Conservation (phyloP, 2,888 invertebrate genomes). For the Mystacides longicornis region DNA sequence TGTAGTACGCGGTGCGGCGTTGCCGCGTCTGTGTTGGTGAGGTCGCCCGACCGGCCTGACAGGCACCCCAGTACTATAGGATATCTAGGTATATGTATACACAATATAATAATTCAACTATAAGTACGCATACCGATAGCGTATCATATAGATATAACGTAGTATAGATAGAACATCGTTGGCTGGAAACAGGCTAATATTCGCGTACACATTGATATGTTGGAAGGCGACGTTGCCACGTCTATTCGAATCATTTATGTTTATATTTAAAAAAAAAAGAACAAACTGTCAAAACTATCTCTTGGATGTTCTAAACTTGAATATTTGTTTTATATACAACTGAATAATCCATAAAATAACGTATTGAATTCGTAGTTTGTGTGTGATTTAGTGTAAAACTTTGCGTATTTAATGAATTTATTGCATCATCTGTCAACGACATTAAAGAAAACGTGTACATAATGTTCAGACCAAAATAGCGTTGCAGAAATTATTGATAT, state of each 20-base stretch:
- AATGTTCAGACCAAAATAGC: no score
- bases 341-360: no score
- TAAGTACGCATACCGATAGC: neutral
- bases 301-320: no score
- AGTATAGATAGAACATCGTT: neutral
- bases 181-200: slow-evolving; percentile 12
- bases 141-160: neutral
- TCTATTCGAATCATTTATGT: slow-evolving; percentile 3
- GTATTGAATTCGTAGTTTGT: no score
- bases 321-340: no score
- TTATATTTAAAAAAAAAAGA: no score
- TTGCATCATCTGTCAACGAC: no score
- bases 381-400: no score
- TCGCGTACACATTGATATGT: slow-evolving; percentile 14
- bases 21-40: slow-evolving; percentile 8
- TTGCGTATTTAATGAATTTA: no score
- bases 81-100: slow-evolving; percentile 3
- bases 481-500: no score
- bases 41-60: slow-evolving; percentile 14
- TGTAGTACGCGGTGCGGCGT: neutral
- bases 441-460: no score
- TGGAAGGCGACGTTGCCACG: slow-evolving; percentile 11
- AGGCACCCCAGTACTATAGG: slow-evolving; percentile 4
- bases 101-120: neutral
- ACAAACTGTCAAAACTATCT: no score